Evolutionary conservation across 2,113 vertebrate genomes (phyloP), one percentile per base, ranked within the genome.

Genomic region (Ophiodon elongatus): DNA sequence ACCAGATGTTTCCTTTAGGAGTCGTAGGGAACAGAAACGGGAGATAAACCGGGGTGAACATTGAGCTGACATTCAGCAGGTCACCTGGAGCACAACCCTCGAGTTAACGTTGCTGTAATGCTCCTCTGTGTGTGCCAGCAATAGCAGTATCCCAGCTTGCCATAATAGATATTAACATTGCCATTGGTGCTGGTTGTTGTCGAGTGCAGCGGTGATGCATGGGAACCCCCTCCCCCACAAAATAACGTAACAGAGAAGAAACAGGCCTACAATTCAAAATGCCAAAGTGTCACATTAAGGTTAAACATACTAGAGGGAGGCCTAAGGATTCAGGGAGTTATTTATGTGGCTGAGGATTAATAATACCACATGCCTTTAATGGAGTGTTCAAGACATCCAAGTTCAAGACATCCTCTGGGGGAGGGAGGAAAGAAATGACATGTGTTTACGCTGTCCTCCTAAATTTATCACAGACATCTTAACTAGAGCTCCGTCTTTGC

Each of bases 391-490:
- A 50, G n/a, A 25, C 64, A 23, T 56, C 19, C 33, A 54, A 76
- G 33, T 47, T 63, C 43, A 73, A 73, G 41, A 52, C 31, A 6
- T 73, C 60, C 59, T 60, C 54, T 39, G 2, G 15, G 59, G 63
- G 59, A 17, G 0, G 15, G 59, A 57, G 52, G 25, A 37, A 25
- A 21, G 63, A 11, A 68, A 69, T 56, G 59, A 63, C 19, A 23
- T n/a, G 64, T 67, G 62, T 85, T 87, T 68, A 70, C 64, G 29
- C 19, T 1, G 1, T 41, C 9, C 39, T 43, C 62, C 70, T 80
- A 70, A 74, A 84, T 84, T 41, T 54, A 84, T 73, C 76, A 13
- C 57, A 74, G 64, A 64, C 33, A 17, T 60, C 39, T 31, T 75
- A 73, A 66, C 59, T 52, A 45, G 37, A 70, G 52, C 57, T 47